These are phyloP conservation scores for Sphecodes monilicornis DNA, from an alignment of 2,888 invertebrate species.

Conservation along the genomic window DNA sequence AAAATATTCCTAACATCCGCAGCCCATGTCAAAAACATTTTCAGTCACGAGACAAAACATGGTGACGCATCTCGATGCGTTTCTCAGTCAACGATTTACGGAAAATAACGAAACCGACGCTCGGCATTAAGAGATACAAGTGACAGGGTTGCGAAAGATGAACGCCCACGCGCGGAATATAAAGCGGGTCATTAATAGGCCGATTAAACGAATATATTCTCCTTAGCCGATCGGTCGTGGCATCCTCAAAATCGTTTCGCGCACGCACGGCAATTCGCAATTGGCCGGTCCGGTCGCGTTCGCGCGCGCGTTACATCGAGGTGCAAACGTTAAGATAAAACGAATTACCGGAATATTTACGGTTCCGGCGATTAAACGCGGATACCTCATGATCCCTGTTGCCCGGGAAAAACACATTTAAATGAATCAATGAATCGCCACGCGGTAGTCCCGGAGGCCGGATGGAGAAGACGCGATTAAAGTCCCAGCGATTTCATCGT, in stretches of 20 bases:
- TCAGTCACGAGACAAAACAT: neutral
- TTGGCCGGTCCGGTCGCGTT: constrained; percentile 17
- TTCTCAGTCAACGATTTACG: neutral
- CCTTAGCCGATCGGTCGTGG: constrained; percentile 12
- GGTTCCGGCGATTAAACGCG: constrained; percentile 54
- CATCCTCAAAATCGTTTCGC: constrained; percentile 48
- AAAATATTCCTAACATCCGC: neutral
- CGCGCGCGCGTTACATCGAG: constrained; percentile 25
- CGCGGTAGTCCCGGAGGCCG: neutral
- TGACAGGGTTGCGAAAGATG: constrained; percentile 36
- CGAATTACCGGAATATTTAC: constrained; percentile 55
- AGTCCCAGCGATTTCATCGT: constrained; percentile 44
- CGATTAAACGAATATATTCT: constrained; percentile 84
- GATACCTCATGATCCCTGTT: constrained; percentile 21
- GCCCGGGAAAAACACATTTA: constrained; percentile 44
- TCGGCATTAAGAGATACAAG: constrained; percentile 41
- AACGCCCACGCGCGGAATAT: constrained; percentile 64
- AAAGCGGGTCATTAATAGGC: constrained; percentile 79
- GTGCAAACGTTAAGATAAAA: constrained; percentile 54
- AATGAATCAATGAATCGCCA: constrained; percentile 45
- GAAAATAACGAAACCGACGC: constrained; percentile 44
- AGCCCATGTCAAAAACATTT: too few relatives aligned
- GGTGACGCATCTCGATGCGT: neutral
- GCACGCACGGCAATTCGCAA: constrained; percentile 42
- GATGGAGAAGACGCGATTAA: constrained; percentile 43